Base-by-base conservation (phyloP, 2,113 vertebrate genomes). In the Greenwoodochromis staneri region DNA sequence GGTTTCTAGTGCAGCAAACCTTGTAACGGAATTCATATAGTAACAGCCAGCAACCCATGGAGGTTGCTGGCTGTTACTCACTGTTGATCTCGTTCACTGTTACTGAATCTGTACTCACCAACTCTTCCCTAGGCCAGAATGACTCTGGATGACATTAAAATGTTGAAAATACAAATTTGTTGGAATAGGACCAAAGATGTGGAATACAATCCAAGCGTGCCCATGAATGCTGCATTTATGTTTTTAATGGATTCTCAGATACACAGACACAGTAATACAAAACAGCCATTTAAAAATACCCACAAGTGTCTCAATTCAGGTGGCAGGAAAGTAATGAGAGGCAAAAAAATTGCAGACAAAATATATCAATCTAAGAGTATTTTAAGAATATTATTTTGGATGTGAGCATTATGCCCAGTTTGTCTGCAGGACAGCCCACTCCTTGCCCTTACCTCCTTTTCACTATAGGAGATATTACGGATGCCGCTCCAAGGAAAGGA, bases 401-500 rank as follows among this genome's bases (percentile, higher is more conserved):
- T 51, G 16, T 57, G 17, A 24, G n/a, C 27, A 85, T n/a, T 66
- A 6, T 3, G 76, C 42, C 24, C 86, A 61, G 21, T 21, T 81
- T 82, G 13, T 38, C 40, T 63, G 34, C 0, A 36, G 54, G 9
- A 16, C 3, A 40, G 24, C 14, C 6, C 12, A 27, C 19, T 71
- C 53, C 42, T 73, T 51, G 19, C 5, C n/a, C 91, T 81, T 93
- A 98, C 97, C 97, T 98, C 97, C 91, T 98, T 98, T 90, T 98
- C 97, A 51, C 97, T 98, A 92, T 98, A 98, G 53, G 97, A 98
- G 91, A 98, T 98, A 93, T 98, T 98, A 83, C 96, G 96, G 89
- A 98, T 98, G 71, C 96, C 97, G 19, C 97, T 98, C 98, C 98
- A 98, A 17, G 98, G 97, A 81, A 98, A 98, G 0, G 98, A 98